Base-by-base conservation (phyloP, 2,888 invertebrate genomes). In the Chesias legatella region DNA sequence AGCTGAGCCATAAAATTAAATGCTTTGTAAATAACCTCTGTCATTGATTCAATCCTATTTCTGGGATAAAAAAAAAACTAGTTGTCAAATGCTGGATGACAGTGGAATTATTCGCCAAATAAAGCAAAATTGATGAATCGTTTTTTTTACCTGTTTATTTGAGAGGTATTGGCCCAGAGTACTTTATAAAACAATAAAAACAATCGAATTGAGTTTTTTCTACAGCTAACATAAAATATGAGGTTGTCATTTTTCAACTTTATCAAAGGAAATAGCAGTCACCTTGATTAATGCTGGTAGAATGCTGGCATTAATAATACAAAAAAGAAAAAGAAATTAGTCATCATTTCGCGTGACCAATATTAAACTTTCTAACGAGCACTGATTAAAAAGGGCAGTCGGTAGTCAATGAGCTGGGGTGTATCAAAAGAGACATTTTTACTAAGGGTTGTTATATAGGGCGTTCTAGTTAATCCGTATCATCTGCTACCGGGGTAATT, bases 401-500 rank as follows among this genome's bases (percentile, higher is more conserved):
- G 33, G 48, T 41, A 43, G 40, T 42, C 46, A 40, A 44, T 44
- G 39, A 41, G 35, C 41, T 45, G 47, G 48, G 32, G 32, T 32
- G 34, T 43, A 27, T 42, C 46, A 64, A 50, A 61, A 56, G 61
- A 62, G 53, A 52, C 64, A 72, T 63, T 69, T 73, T 70, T 47
- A 41, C 33, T 64, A 60, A 63, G 53, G 59, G 57, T 63, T 13
- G 38, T 13, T 24, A 17, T 30, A 27, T 26, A 23, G 70, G 71
- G 71, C 53, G 59, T 51, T 48, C 57, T 64, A 60, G 65, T 51
- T 88, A 88, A 88, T 84, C 86, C 85, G 73, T 79, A 83, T 88
- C 85, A 86, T 88, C 85, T 86, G 86, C 82, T 84, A 68, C 85
- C 69, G 68, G 66, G 73, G 82, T 82, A 86, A 88, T 86, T 85